Evolutionary conservation across 2,888 invertebrate genomes (phyloP), one percentile per base, ranked within the genome.

Genomic region (Nomada fucata): DNA sequence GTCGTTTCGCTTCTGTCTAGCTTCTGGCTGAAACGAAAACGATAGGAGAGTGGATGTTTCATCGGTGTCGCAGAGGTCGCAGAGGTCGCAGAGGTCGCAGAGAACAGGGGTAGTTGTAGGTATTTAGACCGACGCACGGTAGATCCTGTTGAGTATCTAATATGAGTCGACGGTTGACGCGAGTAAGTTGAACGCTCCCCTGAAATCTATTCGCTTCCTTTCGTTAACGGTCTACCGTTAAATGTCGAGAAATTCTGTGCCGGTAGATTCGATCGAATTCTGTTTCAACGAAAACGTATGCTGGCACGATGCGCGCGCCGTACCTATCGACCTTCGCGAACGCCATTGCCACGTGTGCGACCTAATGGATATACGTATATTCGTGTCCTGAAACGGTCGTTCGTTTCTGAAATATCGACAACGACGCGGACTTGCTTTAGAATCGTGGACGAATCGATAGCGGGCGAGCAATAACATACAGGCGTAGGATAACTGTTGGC

Each of bases 321-420:
- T 60, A 70, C 81, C 74, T 81, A 81, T 81, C 81, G 81, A 81
- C 81, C 82, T 81, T 81, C 64, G 74, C 23, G 42, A 59, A 63
- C 73, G 29, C 63, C 68, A 52, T 81, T 74, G 73, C 74, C 81
- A 81, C 81, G 82, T 81, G 81, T 55, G 53, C 60, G 80, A 80
- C 67, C 69, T 60, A 65, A 74, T 81, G 55, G 60, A 63, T 68
- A 73, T 52, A 29, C 64, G 63, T 63, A 67, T 80, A 67, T 52
- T 23, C 64, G n/a, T 59, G 36, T 36, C 36, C 36, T 36, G 36
- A 36, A 36, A 36, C 36, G 15, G 29, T 60, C 50, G 61, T 57
- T 44, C 67, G 67, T 80, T 68, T 52, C 50, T 10, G 11, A 11
- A 76, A 59, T 44, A 52, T 53, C 50, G 57, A 69, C 47, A 61